Percentiles rank a stretch among this genome's conserved stretches.
phyloP scores from a whole-genome alignment of 1,140 invertebrate species.

The Drosophila triauraria region DNA sequence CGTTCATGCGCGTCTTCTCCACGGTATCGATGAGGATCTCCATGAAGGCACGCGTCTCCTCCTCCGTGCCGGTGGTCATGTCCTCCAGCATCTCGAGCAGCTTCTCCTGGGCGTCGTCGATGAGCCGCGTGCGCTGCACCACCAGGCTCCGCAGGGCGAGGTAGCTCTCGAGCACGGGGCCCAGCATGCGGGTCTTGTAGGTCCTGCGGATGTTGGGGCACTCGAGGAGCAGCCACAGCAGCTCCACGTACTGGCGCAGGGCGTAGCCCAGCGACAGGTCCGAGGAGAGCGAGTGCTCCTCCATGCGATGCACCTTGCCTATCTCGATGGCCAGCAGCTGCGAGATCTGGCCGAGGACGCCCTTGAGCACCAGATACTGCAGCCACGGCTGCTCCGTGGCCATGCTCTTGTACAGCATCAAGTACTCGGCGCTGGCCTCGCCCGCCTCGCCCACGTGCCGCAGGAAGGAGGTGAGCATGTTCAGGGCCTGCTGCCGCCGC shows the following conservation, averaged over 20 bases:
- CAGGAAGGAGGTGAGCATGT: slow-evolving; percentile 95
- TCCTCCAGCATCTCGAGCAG: slow-evolving; percentile 97
- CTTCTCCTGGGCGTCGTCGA: slow-evolving; percentile 98
- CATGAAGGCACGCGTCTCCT: slow-evolving; percentile 99
- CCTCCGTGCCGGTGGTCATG: slow-evolving; percentile 98
- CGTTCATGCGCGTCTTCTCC: slow-evolving; percentile 95
- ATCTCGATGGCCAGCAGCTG: slow-evolving; percentile 95
- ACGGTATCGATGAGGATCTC: slow-evolving; percentile 98
- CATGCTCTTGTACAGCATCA: slow-evolving; percentile 93
- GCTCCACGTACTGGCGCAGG: slow-evolving; percentile 93
- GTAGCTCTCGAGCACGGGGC: slow-evolving; percentile 96
- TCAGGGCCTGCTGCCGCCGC: slow-evolving; percentile 88
- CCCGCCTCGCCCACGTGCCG: slow-evolving; percentile 93
- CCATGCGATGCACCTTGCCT: slow-evolving; percentile 92
- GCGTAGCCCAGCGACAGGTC: slow-evolving; percentile 97
- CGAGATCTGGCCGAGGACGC: slow-evolving; percentile 93
- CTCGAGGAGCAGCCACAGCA: slow-evolving; percentile 94
- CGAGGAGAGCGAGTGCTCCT: slow-evolving; percentile 96
- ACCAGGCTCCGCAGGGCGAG: slow-evolving; percentile 95
- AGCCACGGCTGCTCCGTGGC: slow-evolving; percentile 95
- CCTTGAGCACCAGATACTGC: slow-evolving; percentile 95
- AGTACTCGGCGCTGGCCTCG: slow-evolving; percentile 96
- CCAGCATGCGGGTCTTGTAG: slow-evolving; percentile 96
- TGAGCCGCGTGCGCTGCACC: slow-evolving; percentile 96
- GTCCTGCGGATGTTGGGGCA: slow-evolving; percentile 93